phyloP scores from a whole-genome alignment of 2,113 vertebrate species.

The Centropristis striata region DNA sequence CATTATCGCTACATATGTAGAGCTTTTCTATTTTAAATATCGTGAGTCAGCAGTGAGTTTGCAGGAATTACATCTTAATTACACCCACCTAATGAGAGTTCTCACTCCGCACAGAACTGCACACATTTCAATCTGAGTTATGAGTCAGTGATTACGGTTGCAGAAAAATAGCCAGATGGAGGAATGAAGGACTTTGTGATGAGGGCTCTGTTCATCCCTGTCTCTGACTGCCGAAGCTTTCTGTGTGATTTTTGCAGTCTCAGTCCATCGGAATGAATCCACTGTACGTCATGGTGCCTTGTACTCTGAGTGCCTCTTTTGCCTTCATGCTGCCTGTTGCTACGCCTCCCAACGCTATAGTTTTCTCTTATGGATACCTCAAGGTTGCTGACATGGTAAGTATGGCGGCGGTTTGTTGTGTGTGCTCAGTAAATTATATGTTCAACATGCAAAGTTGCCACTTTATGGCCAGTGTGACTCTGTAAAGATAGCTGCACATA shows the following conservation, averaged over 20 bases:
- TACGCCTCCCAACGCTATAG: slow-evolving; percentile 96
- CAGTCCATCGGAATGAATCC: slow-evolving; percentile 93
- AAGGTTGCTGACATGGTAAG: slow-evolving; percentile 96
- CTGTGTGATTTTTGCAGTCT: slow-evolving; percentile 85
- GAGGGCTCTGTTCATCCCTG: slow-evolving; percentile 41
- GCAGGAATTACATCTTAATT: slow-evolving; percentile 78
- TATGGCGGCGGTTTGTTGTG: slow-evolving; percentile 12
- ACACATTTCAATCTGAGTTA: slow-evolving; percentile 67
- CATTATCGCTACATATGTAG: slow-evolving; percentile 64
- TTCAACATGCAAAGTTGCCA: slow-evolving; percentile 13
- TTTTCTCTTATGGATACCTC: slow-evolving; percentile 94
- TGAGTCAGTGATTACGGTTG: slow-evolving; percentile 70
- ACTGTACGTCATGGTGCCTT: slow-evolving; percentile 95
- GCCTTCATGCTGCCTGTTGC: slow-evolving; percentile 98
- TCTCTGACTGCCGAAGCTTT: slow-evolving; percentile 50
- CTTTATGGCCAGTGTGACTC: not conserved
- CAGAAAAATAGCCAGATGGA: slow-evolving; percentile 59
- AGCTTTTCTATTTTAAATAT: slow-evolving; percentile 58
- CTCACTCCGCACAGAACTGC: slow-evolving; percentile 54
- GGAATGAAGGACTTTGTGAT: slow-evolving; percentile 52
- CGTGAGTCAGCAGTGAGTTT: slow-evolving; percentile 75
- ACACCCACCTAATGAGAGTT: slow-evolving; percentile 78
- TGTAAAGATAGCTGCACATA: not conserved
- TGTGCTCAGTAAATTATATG: slow-evolving; percentile 47
- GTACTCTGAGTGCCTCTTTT: slow-evolving; percentile 94